Base-by-base conservation (phyloP, 2,888 invertebrate genomes). In the Emmelina monodactyla region DNA sequence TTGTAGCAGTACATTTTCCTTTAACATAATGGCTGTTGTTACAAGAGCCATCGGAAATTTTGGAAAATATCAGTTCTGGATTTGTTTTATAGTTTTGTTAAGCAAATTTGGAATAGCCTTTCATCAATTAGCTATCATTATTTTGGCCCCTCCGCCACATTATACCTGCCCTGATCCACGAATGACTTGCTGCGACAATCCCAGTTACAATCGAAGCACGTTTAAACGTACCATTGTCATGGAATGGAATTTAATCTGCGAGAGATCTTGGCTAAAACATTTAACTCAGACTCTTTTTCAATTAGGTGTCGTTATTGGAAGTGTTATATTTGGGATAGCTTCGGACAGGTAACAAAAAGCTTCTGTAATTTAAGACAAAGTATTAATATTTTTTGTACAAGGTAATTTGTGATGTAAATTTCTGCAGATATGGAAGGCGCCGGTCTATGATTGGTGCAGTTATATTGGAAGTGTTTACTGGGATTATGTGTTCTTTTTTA, bases 171-270 rank as follows among this genome's bases (percentile, higher is more conserved):
- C 62, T 11, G 45, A 45, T 25, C 39, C 37, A 7, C 62, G 61
- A 19, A 35, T 31, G 2, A 52, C 54, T 12, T 71, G 79, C 31
- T 88, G 88, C 49, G 62, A 76, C 1, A 55, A 70, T 39, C 79
- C 85, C 35, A 62, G 79, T 4, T 89, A 83, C 53, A 82, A 89
- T 52, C 84, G 65, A 46, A 79, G 76, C 22, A 51, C 84, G 31
- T 91, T 89, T 54, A 64, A 76, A 3, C 83, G 84, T 47, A 90
- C 89, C 0, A 87, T 90, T 30, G 75, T 85, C 19, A 86, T 83
- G 2, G 86, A 91, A 82, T 92, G 88, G 88, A 79, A 87, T 56
- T 69, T 92, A 39, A 86, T 89, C 13, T 91, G 90, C 56, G 72
- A 82, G 19, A 79, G 76, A 14, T 65, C 76, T 2, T 85, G 86